A percentile compares a stretch with the other conserved stretches of the same genome.
phyloP scores from a whole-genome alignment of 30 jellyfish, hydroid and myxozoan genomes.

The Aurelia aurita complex sp. Pacific region DNA sequence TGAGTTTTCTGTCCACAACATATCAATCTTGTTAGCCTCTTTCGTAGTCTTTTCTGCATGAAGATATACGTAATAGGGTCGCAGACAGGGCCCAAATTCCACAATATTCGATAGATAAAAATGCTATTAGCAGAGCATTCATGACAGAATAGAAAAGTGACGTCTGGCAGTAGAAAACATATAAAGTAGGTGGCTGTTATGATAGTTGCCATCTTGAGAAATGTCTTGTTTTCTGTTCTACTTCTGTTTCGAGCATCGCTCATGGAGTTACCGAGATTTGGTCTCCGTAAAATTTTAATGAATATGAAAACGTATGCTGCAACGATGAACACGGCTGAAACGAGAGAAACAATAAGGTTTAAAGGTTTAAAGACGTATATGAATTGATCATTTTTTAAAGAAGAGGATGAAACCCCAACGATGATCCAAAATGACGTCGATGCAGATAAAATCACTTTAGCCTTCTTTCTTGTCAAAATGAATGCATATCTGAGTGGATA shows the following conservation, averaged over 20 bases:
- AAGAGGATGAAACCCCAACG: not conserved
- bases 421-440: not conserved
- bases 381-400: too few relatives aligned
- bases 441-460: not conserved
- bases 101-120: not conserved
- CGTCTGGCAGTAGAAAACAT: not conserved
- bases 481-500: not conserved
- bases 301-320: not conserved
- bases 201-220: not conserved
- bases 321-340: not conserved
- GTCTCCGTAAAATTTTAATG: not conserved
- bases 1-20: too few relatives aligned
- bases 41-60: not conserved
- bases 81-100: not conserved
- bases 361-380: not conserved
- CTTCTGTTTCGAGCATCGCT: too few relatives aligned
- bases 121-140: not conserved
- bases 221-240: not conserved
- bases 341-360: not conserved
- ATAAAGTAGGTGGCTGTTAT: not conserved
- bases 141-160: not conserved
- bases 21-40: not conserved
- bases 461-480: not conserved
- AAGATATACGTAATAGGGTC: constrained; percentile 5
- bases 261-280: not conserved